These are phyloP conservation scores for Cyprinodon tularosa DNA, from an alignment of 2,113 vertebrate species.

Conservation along the genomic window DNA sequence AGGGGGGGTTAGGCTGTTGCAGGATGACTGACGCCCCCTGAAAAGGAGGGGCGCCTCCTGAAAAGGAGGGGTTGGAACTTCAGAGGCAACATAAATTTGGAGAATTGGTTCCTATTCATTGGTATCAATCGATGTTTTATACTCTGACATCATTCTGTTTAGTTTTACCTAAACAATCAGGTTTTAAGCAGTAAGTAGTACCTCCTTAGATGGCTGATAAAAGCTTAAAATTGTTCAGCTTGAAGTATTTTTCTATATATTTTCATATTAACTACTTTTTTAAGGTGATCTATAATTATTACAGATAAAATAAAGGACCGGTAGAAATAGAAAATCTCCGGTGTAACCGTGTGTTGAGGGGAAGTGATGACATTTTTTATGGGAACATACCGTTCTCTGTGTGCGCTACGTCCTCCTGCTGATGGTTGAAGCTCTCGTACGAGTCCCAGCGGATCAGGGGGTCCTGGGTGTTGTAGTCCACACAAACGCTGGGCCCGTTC, in stretches of 20 bases:
- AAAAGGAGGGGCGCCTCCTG: no score
- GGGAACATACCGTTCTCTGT: constrained; percentile 68
- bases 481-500: constrained; percentile 91
- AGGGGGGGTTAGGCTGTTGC: constrained; percentile 41
- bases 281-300: neutral
- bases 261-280: neutral
- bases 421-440: constrained; percentile 88
- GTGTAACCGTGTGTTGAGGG: neutral
- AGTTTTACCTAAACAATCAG: neutral
- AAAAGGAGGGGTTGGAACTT: neutral
- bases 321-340: neutral
- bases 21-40: constrained; percentile 71
- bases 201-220: neutral
- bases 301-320: neutral
- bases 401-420: constrained; percentile 82
- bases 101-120: neutral
- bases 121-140: neutral
- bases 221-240: neutral
- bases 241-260: neutral
- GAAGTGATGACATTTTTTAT: no score
- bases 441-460: constrained; percentile 96
- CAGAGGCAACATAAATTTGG: neutral
- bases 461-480: constrained; percentile 95
- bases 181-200: neutral
- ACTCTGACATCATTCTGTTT: neutral